phyloP scores from a whole-genome alignment of 1,140 invertebrate species.

The Drosophila burlai region DNA sequence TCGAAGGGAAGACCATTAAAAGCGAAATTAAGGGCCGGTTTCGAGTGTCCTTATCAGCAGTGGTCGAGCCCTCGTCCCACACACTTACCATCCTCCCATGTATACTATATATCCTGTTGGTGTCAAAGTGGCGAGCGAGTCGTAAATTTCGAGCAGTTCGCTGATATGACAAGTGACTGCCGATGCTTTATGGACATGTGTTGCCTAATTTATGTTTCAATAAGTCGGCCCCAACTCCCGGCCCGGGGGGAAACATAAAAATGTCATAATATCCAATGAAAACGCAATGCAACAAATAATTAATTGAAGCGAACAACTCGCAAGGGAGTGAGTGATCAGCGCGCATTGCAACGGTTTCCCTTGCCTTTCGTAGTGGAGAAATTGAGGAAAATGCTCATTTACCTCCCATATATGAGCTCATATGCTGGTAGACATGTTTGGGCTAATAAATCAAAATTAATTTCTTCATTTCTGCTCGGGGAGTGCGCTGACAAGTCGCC shows the following conservation, averaged over 20 bases:
- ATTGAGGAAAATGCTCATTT: constrained; percentile 42
- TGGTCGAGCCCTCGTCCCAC: constrained; percentile 25
- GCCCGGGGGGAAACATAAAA: constrained; percentile 58
- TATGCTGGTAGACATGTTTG: constrained; percentile 52
- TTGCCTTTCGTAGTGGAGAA: neutral
- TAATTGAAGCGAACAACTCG: constrained; percentile 55
- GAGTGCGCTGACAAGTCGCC: constrained; percentile 23
- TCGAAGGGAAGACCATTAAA: constrained; percentile 44
- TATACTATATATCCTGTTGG: constrained; percentile 7
- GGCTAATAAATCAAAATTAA: constrained; percentile 59
- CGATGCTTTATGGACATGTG: constrained; percentile 75
- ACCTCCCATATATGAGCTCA: constrained; percentile 31
- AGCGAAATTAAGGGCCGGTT: constrained; percentile 53
- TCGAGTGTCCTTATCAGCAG: constrained; percentile 58
- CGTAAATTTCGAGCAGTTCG: constrained; percentile 59
- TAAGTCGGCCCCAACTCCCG: constrained; percentile 41
- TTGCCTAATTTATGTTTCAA: constrained; percentile 82
- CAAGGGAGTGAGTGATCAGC: constrained; percentile 6
- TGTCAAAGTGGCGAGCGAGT: constrained; percentile 46
- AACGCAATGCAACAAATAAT: constrained; percentile 73
- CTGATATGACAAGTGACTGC: constrained; percentile 76
- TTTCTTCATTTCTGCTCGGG: constrained; percentile 43
- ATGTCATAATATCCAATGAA: constrained; percentile 78
- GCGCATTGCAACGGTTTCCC: constrained; percentile 38
- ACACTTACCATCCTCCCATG: constrained; percentile 14